Percentiles rank a stretch among this genome's conserved stretches.
These are phyloP conservation scores for Gorsachius goisagi DNA, from an alignment of 2,113 vertebrate species.

Conservation along the genomic window DNA sequence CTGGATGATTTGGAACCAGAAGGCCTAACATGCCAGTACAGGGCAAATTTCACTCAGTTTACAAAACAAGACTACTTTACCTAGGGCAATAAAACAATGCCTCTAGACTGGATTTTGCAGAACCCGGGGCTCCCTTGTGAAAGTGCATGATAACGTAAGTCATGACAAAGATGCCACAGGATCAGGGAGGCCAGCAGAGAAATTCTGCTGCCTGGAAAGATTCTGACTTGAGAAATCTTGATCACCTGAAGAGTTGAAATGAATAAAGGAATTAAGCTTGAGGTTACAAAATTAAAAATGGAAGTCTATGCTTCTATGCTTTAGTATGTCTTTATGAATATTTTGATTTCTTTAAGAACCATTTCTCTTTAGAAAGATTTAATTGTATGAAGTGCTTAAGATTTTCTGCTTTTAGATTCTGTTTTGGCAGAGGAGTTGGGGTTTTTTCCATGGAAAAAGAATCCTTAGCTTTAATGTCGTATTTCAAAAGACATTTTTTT, in stretches of 20 bases:
- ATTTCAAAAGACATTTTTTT: neutral
- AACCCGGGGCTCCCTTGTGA: conserved; percentile 20
- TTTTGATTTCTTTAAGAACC: neutral
- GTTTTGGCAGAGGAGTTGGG: neutral
- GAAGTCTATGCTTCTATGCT: neutral
- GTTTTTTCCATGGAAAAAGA: neutral
- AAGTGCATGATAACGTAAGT: neutral
- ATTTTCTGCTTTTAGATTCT: neutral
- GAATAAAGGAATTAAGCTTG: conserved; percentile 1
- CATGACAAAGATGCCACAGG: conserved; percentile 49
- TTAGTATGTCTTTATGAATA: neutral
- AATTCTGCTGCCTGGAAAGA: conserved; percentile 38
- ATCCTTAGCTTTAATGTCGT: neutral
- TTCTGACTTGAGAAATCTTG: neutral
- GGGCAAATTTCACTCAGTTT: conserved; percentile 39
- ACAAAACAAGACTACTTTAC: conserved; percentile 32
- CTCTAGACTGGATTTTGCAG: conserved; percentile 32
- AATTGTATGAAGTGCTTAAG: neutral
- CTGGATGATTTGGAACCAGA: conserved; percentile 42
- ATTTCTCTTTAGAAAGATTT: neutral
- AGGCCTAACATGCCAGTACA: conserved; percentile 43
- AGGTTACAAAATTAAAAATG: conserved; percentile 2
- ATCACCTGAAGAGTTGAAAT: neutral
- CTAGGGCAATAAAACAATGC: conserved; percentile 40
- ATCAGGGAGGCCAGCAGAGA: conserved; percentile 34